Evolutionary conservation across 53 echinoderm and acorn worm species (phyloP).

Genomic region (Temnopleurus reevesii): DNA sequence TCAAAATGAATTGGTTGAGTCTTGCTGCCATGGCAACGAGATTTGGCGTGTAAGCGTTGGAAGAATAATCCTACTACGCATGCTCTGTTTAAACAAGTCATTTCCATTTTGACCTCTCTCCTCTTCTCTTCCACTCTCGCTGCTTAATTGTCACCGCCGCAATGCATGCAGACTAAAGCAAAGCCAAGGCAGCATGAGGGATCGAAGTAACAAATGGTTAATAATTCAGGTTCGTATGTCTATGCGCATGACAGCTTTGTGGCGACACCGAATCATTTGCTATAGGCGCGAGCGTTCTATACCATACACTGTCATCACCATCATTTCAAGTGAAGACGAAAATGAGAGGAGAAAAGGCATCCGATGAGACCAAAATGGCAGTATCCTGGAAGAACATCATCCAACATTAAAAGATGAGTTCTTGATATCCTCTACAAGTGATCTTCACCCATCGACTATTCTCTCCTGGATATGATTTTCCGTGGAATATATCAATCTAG

Average conservation of each 20-base stretch:
- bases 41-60: constrained; percentile 33
- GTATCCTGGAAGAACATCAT: constrained; percentile 5
- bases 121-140: constrained; percentile 38
- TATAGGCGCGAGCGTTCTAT: constrained; percentile 26
- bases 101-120: constrained; percentile 27
- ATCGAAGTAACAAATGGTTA: constrained; percentile 55
- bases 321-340: not conserved
- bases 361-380: constrained; percentile 25
- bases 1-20: constrained; percentile 57
- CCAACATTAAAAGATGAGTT: constrained; percentile 18
- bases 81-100: constrained; percentile 42
- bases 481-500: constrained; percentile 46
- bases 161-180: constrained; percentile 45
- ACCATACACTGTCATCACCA: constrained; percentile 43
- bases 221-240: constrained; percentile 55
- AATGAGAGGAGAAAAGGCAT: not conserved
- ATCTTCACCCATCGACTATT: not conserved
- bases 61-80: constrained; percentile 14
- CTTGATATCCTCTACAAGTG: not conserved
- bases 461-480: constrained; percentile 44
- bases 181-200: constrained; percentile 45
- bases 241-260: constrained; percentile 32
- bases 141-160: constrained; percentile 48
- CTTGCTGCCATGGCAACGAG: constrained; percentile 49
- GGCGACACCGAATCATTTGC: not conserved